A percentile compares a stretch with the other conserved stretches of the same genome.
Evolutionary conservation across 2,888 invertebrate species (phyloP).

Genomic region (Lasioglossum oenotherae): DNA sequence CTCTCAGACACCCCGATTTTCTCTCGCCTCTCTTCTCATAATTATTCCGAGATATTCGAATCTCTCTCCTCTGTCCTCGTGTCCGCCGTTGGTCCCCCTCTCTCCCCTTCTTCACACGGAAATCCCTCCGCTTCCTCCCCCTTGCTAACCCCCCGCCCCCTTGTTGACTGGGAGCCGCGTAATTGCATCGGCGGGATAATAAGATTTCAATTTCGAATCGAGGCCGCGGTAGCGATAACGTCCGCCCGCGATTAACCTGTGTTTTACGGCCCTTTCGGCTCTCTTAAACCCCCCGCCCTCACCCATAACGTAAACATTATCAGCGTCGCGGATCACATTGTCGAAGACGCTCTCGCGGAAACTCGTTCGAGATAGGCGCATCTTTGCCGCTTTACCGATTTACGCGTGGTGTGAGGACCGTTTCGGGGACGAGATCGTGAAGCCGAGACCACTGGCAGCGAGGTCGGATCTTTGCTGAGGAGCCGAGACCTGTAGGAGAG

Average conservation of each 20-base stretch:
- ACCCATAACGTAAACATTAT: background rate
- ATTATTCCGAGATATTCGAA: slow-evolving; percentile 79
- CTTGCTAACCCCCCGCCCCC: slow-evolving; percentile 32
- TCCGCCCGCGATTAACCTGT: slow-evolving; percentile 55
- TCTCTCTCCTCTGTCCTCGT: slow-evolving; percentile 73
- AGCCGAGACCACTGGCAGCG: background rate
- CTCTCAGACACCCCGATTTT: slow-evolving; percentile 14
- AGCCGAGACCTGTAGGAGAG: background rate
- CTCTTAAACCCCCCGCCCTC: background rate
- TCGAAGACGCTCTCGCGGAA: background rate
- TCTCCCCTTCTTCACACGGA: slow-evolving; percentile 16
- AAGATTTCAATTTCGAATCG: slow-evolving; percentile 81
- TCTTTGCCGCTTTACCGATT: background rate
- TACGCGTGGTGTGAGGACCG: background rate
- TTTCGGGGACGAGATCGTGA: background rate
- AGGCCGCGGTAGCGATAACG: slow-evolving; percentile 63
- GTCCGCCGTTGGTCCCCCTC: slow-evolving; percentile 15
- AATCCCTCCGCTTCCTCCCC: slow-evolving; percentile 18
- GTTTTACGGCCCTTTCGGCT: slow-evolving; percentile 6
- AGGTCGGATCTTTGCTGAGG: background rate
- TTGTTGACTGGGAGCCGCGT: slow-evolving; percentile 53
- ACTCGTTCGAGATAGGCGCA: background rate
- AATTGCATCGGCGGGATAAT: slow-evolving; percentile 81
- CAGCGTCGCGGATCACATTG: slow-evolving; percentile 1
- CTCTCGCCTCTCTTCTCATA: slow-evolving; percentile 54